phyloP scores from a whole-genome alignment of 2,888 invertebrate species.

The Sericinus montela region DNA sequence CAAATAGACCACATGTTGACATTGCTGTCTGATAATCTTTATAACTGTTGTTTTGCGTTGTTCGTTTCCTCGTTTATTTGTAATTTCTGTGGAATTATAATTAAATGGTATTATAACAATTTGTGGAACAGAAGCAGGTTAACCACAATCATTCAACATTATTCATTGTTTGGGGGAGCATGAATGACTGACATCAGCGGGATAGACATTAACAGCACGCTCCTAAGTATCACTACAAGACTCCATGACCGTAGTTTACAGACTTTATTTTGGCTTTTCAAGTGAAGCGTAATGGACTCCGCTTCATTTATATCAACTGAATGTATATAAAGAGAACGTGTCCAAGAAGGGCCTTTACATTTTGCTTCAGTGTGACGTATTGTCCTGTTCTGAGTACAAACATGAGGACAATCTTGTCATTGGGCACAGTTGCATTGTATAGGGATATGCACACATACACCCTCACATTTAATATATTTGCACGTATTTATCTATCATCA shows the following conservation, averaged over 20 bases:
- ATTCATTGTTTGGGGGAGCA: slow-evolving; percentile 46
- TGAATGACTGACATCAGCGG: slow-evolving; percentile 41
- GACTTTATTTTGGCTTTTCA: slow-evolving; percentile 57
- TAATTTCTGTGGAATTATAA: slow-evolving; percentile 13
- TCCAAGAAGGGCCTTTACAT: slow-evolving; percentile 44
- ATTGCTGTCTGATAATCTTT: slow-evolving; percentile 62
- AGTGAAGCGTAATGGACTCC: slow-evolving; percentile 67
- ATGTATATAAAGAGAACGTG: slow-evolving; percentile 60
- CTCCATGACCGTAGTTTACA: slow-evolving; percentile 47
- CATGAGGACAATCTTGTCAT: slow-evolving; percentile 58
- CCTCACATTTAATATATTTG: slow-evolving; percentile 42
- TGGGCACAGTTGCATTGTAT: slow-evolving; percentile 79
- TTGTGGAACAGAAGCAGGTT: not conserved
- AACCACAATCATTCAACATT: slow-evolving; percentile 13
- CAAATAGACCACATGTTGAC: slow-evolving; percentile 48
- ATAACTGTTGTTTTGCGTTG: slow-evolving; percentile 61
- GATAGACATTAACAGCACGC: slow-evolving; percentile 43
- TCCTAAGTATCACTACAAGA: slow-evolving; percentile 22
- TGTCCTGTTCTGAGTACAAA: slow-evolving; percentile 54
- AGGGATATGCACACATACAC: slow-evolving; percentile 67
- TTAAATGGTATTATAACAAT: no score
- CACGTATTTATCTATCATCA: slow-evolving; percentile 34
- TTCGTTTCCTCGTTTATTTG: slow-evolving; percentile 60
- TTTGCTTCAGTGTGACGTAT: slow-evolving; percentile 78
- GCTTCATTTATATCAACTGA: slow-evolving; percentile 54